phyloP scores from a whole-genome alignment of 2,113 vertebrate species.

The Euleptes europaea region DNA sequence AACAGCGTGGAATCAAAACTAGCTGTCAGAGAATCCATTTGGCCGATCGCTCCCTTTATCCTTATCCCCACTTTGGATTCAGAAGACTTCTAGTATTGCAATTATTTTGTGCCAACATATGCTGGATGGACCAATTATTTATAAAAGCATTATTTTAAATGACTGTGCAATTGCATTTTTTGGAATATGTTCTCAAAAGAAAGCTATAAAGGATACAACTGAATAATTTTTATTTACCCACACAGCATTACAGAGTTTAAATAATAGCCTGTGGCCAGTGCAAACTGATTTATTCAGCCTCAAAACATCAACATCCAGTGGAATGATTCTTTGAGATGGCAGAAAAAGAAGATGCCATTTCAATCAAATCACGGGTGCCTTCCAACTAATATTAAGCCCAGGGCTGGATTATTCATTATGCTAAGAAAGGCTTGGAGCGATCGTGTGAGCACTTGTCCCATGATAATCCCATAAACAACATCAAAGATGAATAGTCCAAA shows the following conservation, averaged over 20 bases:
- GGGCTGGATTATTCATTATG: not conserved
- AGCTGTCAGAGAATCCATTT: constrained; percentile 60
- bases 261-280: constrained; percentile 20
- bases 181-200: constrained; percentile 32
- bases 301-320: constrained; percentile 41
- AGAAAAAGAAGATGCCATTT: constrained; percentile 27
- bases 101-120: constrained; percentile 52
- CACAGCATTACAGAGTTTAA: not conserved
- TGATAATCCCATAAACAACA: no score
- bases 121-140: constrained; percentile 51
- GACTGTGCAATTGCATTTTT: constrained; percentile 31
- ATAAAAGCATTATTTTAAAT: constrained; percentile 56
- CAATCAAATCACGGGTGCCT: constrained; percentile 21
- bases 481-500: no score
- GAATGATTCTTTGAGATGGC: constrained; percentile 18
- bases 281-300: constrained; percentile 27
- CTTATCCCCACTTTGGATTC: constrained; percentile 38
- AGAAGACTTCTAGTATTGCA: constrained; percentile 42
- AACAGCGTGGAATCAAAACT: constrained; percentile 68
- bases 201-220: constrained; percentile 23
- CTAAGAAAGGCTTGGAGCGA: constrained; percentile 10
- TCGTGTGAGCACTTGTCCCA: not conserved
- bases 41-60: constrained; percentile 47
- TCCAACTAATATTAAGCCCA: constrained; percentile 20
- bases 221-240: constrained; percentile 35